These are phyloP conservation scores for Actinia equina DNA, from an alignment of 64 coral and sea anemone genomes.

Conservation along the genomic window DNA sequence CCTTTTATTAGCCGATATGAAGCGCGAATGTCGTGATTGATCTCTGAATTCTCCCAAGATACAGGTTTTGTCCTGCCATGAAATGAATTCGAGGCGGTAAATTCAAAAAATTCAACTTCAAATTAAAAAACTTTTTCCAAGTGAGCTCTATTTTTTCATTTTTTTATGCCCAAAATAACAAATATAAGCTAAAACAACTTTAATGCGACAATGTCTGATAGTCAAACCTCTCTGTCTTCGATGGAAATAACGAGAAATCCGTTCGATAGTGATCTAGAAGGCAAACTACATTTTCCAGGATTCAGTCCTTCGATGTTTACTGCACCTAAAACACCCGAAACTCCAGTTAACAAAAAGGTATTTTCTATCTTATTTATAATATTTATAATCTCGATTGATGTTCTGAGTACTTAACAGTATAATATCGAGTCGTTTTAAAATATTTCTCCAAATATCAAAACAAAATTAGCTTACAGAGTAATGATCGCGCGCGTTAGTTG, in stretches of 20 bases:
- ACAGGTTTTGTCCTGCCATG: constrained; percentile 10
- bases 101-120: constrained; percentile 30
- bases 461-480: background rate
- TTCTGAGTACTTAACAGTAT: background rate
- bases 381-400: background rate
- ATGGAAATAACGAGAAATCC: constrained; percentile 90
- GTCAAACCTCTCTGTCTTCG: constrained; percentile 46
- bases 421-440: background rate
- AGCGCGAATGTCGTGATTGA: background rate
- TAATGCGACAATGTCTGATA: background rate
- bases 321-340: constrained; percentile 76
- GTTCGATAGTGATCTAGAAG: constrained; percentile 71
- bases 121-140: background rate
- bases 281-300: constrained; percentile 72
- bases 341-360: constrained; percentile 81
- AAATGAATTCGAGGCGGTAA: constrained; percentile 41
- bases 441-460: background rate
- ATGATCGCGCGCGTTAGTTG: too few species aligned
- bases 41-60: constrained; percentile 32
- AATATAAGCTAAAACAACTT: background rate
- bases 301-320: constrained; percentile 98
- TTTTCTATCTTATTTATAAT: background rate
- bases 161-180: background rate
- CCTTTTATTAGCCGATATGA: background rate
- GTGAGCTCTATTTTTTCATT: too few species aligned